phyloP scores from a whole-genome alignment of 1,140 invertebrate species.

The Sycophila sp. region DNA sequence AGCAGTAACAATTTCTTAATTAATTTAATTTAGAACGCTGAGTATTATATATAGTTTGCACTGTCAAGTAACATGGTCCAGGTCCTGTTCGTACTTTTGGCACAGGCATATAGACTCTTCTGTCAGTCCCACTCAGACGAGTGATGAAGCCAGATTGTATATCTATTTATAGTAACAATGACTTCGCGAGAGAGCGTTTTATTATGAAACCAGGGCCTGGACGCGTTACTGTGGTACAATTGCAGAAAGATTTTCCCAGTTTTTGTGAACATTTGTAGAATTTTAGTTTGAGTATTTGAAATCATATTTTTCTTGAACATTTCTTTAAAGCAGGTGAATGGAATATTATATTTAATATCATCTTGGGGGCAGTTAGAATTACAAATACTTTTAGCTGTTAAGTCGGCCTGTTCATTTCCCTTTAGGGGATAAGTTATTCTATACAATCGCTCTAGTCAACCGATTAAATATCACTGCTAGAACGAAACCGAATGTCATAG shows the following conservation, averaged over 20 bases:
- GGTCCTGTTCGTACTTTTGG: no score
- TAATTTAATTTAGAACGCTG: neutral
- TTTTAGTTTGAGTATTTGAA: no score
- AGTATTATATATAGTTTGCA: neutral
- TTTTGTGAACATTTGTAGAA: neutral
- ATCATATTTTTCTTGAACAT: neutral
- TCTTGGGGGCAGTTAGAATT: neutral
- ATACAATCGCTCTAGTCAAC: no score
- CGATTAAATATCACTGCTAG: no score
- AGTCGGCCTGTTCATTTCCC: conserved; percentile 3
- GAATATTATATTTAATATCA: neutral
- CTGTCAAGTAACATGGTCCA: neutral
- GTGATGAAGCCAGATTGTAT: neutral
- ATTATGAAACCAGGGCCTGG: neutral
- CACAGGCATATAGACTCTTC: neutral
- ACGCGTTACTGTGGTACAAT: neutral
- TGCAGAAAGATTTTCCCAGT: neutral
- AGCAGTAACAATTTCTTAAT: neutral
- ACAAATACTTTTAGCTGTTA: neutral
- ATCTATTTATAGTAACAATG: neutral
- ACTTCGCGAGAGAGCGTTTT: neutral
- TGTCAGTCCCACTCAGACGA: neutral
- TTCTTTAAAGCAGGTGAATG: neutral
- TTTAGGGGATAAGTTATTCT: neutral
- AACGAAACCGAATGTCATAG: no score